Conservation (phyloP, 1,140 invertebrate genomes). For the Antheraea pernyi region DNA sequence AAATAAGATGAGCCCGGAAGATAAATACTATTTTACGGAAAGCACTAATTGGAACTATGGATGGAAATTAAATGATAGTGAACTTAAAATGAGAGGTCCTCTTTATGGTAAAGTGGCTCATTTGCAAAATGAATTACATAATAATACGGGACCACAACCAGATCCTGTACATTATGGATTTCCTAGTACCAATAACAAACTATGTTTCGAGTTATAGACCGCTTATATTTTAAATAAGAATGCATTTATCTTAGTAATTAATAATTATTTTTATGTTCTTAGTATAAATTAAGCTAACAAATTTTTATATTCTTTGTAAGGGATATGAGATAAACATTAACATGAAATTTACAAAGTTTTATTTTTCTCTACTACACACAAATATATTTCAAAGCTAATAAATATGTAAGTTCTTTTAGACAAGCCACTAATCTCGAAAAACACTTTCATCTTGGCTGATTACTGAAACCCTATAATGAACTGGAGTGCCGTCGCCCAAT, state of each 20-base stretch:
- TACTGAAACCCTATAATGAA: conserved; percentile 45
- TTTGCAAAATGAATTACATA: background rate
- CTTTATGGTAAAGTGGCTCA: conserved; percentile 9
- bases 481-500: conserved; percentile 60
- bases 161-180: conserved; percentile 16
- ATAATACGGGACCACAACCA: conserved; percentile 15
- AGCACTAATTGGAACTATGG: conserved; percentile 23
- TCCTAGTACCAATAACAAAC: background rate
- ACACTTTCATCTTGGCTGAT: conserved; percentile 11
- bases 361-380: too few species aligned
- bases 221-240: background rate
- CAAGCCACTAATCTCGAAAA: background rate
- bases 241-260: background rate
- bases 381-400: too few species aligned
- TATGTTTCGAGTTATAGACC: background rate
- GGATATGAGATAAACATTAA: too few species aligned
- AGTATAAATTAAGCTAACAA: background rate
- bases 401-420: background rate
- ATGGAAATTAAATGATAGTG: conserved; percentile 22
- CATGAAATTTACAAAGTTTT: background rate
- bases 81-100: conserved; percentile 14
- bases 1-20: conserved; percentile 14
- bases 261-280: background rate
- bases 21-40: conserved; percentile 26
- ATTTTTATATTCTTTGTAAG: too few species aligned